Conservation (phyloP, 1,140 invertebrate genomes). For the Leptoteleia sp. region DNA sequence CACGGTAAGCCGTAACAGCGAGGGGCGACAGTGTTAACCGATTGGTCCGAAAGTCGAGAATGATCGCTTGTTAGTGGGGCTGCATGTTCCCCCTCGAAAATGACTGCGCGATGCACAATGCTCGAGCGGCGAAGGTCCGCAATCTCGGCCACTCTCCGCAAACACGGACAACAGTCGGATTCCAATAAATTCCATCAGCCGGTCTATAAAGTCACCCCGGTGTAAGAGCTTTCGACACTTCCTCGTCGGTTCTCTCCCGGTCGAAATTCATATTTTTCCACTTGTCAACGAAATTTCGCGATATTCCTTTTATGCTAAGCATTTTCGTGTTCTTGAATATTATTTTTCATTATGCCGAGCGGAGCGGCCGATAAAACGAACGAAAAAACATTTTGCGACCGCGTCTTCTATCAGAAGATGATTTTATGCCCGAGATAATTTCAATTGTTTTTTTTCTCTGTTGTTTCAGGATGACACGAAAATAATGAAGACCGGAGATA, state of each 20-base stretch:
- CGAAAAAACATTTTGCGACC: slow-evolving; percentile 16
- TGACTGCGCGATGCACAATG: not conserved
- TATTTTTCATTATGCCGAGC: slow-evolving; percentile 34
- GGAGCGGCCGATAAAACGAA: not conserved
- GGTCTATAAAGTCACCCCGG: slow-evolving; percentile 14
- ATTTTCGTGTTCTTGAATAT: slow-evolving; percentile 13
- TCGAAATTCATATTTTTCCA: slow-evolving; percentile 30
- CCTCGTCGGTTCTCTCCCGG: not conserved
- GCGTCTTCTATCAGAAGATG: slow-evolving; percentile 26
- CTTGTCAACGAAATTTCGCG: slow-evolving; percentile 28
- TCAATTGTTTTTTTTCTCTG: slow-evolving; percentile 35
- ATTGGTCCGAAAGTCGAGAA: slow-evolving; percentile 29
- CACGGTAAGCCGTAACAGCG: no score
- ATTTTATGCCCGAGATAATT: slow-evolving; percentile 50
- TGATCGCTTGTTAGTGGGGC: slow-evolving; percentile 43
- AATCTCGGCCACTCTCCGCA: slow-evolving; percentile 6
- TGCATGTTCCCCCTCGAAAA: slow-evolving; percentile 22
- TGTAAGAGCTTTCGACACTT: slow-evolving; percentile 23
- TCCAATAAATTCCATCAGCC: slow-evolving; percentile 31
- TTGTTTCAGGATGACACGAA: slow-evolving; percentile 81
- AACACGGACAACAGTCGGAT: slow-evolving; percentile 29
- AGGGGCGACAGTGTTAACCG: not conserved
- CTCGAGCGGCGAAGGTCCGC: slow-evolving; percentile 15
- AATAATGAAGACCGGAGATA: slow-evolving; percentile 82
- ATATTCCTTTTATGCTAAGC: slow-evolving; percentile 28